Evolutionary conservation across 1,140 invertebrate species (phyloP).

Genomic region (Zelostemma sp.): DNA sequence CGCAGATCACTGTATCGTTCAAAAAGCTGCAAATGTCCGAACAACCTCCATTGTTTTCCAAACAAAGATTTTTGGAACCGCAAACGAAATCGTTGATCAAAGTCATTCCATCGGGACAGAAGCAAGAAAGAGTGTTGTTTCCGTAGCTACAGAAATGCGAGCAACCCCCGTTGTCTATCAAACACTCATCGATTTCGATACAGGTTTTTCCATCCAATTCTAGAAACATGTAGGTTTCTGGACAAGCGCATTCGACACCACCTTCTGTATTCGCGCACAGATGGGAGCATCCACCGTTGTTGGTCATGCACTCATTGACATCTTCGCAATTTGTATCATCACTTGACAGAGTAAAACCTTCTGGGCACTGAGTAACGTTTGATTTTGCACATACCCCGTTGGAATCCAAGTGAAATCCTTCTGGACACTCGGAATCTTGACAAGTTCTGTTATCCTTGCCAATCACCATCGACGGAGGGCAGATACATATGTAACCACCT

Average conservation of each 20-base stretch:
- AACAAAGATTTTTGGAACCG: conserved; percentile 38
- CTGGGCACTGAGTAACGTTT: conserved; percentile 69
- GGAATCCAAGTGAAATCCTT: conserved; percentile 54
- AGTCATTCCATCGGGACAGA: conserved; percentile 80
- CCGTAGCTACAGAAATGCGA: conserved; percentile 69
- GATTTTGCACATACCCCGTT: conserved; percentile 28
- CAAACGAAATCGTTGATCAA: conserved; percentile 59
- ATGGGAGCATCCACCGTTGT: conserved; percentile 72
- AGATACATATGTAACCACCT: conserved; percentile 75
- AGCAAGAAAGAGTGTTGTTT: conserved; percentile 70
- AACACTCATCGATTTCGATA: conserved; percentile 74
- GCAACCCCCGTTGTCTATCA: conserved; percentile 71
- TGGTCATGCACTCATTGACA: conserved; percentile 73
- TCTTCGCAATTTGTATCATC: conserved; percentile 71
- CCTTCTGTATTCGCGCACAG: conserved; percentile 73
- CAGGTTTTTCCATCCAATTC: conserved; percentile 70
- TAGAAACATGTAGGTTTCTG: conserved; percentile 62
- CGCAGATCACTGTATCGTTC: conserved; percentile 60
- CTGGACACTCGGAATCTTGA: conserved; percentile 64
- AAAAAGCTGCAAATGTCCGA: conserved; percentile 52
- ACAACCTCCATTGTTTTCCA: conserved; percentile 74
- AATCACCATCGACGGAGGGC: conserved; percentile 71
- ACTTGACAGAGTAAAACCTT: conserved; percentile 67
- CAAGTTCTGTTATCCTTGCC: conserved; percentile 68
- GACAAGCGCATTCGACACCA: conserved; percentile 72